These are phyloP conservation scores for Triplophysa rosa DNA, from an alignment of 2,113 vertebrate species.

Conservation along the genomic window DNA sequence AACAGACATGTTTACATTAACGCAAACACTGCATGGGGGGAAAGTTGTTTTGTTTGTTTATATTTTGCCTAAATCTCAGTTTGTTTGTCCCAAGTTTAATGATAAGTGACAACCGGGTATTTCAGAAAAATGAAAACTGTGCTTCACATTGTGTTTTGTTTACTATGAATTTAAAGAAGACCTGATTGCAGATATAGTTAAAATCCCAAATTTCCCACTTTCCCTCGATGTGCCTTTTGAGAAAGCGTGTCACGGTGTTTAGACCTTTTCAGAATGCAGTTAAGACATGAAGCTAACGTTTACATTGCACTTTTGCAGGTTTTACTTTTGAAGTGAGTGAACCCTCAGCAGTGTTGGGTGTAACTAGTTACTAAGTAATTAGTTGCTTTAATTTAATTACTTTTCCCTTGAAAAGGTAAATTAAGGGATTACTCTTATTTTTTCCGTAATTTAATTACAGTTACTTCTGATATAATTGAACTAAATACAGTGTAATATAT, in stretches of 20 bases:
- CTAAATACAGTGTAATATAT: no score
- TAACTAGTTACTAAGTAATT: no score
- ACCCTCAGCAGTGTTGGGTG: no score
- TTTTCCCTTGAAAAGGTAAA: no score
- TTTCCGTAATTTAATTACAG: no score
- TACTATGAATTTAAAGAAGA: background rate
- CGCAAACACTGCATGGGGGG: constrained; percentile 37
- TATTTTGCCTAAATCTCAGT: constrained; percentile 12
- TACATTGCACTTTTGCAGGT: background rate
- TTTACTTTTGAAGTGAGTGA: background rate
- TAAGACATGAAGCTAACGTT: background rate
- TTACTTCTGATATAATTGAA: no score
- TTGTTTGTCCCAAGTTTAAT: constrained; percentile 4
- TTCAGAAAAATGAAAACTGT: background rate
- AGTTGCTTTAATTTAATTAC: no score
- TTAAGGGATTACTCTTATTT: no score
- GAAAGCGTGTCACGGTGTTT: background rate
- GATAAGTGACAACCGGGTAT: constrained; percentile 13
- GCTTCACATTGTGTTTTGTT: background rate
- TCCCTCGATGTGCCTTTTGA: background rate
- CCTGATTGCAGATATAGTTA: background rate
- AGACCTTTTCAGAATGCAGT: background rate
- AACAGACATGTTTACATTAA: constrained; percentile 49
- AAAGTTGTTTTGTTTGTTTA: constrained; percentile 4
- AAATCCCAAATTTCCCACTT: background rate